Percentiles rank a stretch among this genome's conserved stretches.
Conservation (phyloP, 2,888 invertebrate species). For the Trichogramma evanescens region DNA sequence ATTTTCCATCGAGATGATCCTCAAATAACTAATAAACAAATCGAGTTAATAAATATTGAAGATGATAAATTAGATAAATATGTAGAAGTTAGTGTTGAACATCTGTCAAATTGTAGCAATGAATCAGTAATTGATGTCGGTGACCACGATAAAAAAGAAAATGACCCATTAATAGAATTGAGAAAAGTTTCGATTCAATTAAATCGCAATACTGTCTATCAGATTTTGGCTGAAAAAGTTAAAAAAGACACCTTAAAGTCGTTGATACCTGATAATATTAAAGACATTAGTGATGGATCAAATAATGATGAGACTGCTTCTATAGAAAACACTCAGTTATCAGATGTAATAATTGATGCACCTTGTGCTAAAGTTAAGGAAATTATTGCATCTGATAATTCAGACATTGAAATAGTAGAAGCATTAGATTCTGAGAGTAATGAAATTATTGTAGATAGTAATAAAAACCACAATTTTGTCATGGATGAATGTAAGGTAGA, state of each 20-base stretch:
- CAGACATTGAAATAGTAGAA: neutral
- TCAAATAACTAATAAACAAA: neutral
- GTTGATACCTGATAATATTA: too few species aligned
- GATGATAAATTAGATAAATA: constrained; percentile 3
- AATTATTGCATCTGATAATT: neutral
- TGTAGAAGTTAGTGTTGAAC: constrained; percentile 10
- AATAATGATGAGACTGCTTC: too few species aligned
- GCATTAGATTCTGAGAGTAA: neutral
- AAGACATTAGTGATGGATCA: too few species aligned
- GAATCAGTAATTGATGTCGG: constrained; percentile 1
- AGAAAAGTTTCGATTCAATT: constrained; percentile 18
- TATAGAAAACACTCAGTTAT: neutral
- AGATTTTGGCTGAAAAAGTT: constrained; percentile 3
- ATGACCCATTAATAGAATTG: constrained; percentile 8
- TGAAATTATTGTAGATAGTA: neutral
- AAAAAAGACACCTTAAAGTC: neutral
- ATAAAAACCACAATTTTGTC: too few species aligned
- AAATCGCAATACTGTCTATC: constrained; percentile 9
- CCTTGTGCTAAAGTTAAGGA: neutral
- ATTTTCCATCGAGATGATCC: neutral
- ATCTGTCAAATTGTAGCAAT: constrained; percentile 2
- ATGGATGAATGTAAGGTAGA: neutral
- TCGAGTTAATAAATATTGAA: neutral
- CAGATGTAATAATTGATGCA: neutral
- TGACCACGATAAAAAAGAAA: constrained; percentile 1